These are phyloP conservation scores for Balanococcus diminutus DNA, from an alignment of 2,888 invertebrate genomes.

Conservation along the genomic window DNA sequence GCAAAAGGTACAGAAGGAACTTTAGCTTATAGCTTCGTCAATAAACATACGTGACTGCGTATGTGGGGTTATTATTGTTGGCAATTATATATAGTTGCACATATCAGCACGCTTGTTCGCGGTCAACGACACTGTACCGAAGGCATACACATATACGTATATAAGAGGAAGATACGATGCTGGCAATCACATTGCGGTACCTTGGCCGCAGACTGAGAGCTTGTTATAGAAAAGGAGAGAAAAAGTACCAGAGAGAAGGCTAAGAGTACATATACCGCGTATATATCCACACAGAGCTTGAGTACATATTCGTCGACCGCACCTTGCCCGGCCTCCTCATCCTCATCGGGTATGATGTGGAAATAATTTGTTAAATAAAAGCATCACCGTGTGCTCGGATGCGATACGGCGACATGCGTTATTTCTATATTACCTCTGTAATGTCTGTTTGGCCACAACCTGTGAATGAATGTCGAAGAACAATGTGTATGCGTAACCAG, in stretches of 20 bases:
- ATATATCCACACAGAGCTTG: neutral
- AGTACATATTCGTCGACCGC: neutral
- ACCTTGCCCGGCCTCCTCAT: no score
- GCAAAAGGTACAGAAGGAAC: neutral
- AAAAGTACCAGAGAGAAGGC: neutral
- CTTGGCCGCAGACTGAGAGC: neutral
- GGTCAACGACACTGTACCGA: slow-evolving; percentile 30
- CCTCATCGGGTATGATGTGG: neutral
- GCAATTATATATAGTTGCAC: slow-evolving; percentile 38
- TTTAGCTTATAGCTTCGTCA: neutral
- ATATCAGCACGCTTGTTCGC: slow-evolving; percentile 33
- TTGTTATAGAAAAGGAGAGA: neutral
- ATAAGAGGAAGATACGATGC: slow-evolving; percentile 11
- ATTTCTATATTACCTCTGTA: slow-evolving; percentile 34
- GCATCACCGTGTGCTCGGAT: neutral
- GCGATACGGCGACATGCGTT: slow-evolving; percentile 16
- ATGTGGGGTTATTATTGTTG: slow-evolving; percentile 9
- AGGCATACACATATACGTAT: no score
- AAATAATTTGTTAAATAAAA: slow-evolving; percentile 5
- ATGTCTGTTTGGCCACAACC: neutral
- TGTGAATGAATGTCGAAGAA: slow-evolving; percentile 31
- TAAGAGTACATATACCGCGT: neutral
- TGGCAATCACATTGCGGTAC: slow-evolving; percentile 23
- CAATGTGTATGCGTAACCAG: slow-evolving; percentile 16
- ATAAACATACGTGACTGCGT: slow-evolving; percentile 41